Base-by-base conservation (phyloP, 2,797 vertebrate genomes). In the Rhadinocentrus ornatus region DNA sequence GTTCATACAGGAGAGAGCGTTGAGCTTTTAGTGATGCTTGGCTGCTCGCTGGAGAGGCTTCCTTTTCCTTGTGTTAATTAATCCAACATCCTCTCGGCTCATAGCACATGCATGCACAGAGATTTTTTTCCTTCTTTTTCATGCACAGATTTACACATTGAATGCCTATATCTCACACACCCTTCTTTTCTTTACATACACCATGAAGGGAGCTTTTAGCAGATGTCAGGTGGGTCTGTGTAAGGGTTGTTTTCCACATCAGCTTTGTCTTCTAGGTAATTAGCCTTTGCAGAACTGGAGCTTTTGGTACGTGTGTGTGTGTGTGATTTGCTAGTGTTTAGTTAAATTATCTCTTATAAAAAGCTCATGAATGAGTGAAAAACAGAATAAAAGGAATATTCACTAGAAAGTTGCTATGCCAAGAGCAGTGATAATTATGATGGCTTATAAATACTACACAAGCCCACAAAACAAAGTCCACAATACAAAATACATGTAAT, bases 1-100 rank as follows among this genome's bases (percentile, higher is more conserved):
- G 80, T 73, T 62, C 1, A 20, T 55, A n/a, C 85, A 77, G 85
- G 81, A 86, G 71, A 76, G 82, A 78, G 82, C 82, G 80, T 87
- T 63, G 86, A 88, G 86, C 87, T 89, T 90, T 92, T 87, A 91
- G 88, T 75, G 53, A 80, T 89, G 88, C 86, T 92, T 82, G 86
- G 87, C 72, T 88, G 88, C 86, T 86, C 86, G 84, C 79, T 89
- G 83, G 77, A 92, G 91, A 89, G 79, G 79, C 72, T 89, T 81
- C 78, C 75, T 85, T 29, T 69, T 68, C 75, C 73, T 66, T 65
- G 58, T 89, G 82, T 89, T 92, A 92, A 93, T 92, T 92, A 92
- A 93, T 92, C 90, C 90, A 87, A 89, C 80, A 66, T 83, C 84
- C 84, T 88, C 66, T 86, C 84, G 81, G 86, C 85, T 89, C 73